Evolutionary conservation across 2,113 vertebrate genomes (phyloP).

Genomic region (Nipponia nippon): DNA sequence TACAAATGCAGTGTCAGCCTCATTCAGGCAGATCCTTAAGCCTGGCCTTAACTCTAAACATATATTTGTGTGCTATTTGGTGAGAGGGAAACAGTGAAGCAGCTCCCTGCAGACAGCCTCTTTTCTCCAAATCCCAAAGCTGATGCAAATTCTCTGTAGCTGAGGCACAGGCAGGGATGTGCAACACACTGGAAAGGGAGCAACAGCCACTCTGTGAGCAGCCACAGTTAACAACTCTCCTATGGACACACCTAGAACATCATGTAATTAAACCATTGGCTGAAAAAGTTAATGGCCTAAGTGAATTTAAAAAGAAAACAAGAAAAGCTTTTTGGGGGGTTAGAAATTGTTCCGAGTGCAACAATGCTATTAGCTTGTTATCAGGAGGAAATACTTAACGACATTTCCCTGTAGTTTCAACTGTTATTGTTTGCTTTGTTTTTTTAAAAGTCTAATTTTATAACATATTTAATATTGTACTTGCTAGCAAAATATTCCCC

Average conservation of each 20-base stretch:
- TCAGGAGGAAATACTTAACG: not conserved
- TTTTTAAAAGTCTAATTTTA: not conserved
- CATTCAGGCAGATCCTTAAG: not conserved
- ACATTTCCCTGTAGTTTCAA: not conserved
- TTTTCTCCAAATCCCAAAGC: not conserved
- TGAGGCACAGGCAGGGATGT: not conserved
- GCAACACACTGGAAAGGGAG: not conserved
- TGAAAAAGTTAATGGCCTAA: not conserved
- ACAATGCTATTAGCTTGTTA: not conserved
- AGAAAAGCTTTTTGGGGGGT: fast-evolving
- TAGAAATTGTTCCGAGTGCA: not conserved
- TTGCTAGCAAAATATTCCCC: not conserved
- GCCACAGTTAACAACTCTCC: not conserved
- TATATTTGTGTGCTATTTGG: not conserved
- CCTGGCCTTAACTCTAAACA: not conserved
- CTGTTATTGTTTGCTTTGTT: not conserved
- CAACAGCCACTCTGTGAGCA: not conserved
- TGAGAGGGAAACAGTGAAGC: not conserved
- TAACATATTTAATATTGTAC: not conserved
- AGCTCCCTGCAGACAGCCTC: not conserved
- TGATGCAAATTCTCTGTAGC: not conserved
- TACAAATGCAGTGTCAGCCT: fast-evolving
- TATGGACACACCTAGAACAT: not conserved
- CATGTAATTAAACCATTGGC: not conserved
- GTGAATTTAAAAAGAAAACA: not conserved